A percentile compares a stretch with the other conserved stretches of the same genome.
These are phyloP conservation scores for Gadopsis bispinosus DNA, from an alignment of 2,797 vertebrate species.

Conservation along the genomic window DNA sequence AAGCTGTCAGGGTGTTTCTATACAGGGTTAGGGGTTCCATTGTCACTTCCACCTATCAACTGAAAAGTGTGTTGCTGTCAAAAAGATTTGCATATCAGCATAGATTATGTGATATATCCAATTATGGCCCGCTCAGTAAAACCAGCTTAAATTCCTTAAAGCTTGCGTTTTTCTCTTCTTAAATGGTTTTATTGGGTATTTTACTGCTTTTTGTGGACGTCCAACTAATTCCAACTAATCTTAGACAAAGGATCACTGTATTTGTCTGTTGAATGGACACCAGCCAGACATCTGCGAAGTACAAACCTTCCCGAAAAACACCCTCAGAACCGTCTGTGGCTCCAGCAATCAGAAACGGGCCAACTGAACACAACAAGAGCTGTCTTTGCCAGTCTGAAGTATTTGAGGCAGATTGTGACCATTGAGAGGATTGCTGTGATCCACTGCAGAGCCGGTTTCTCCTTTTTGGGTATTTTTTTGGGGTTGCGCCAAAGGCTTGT, in stretches of 20 bases:
- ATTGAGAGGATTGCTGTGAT: conserved; percentile 47
- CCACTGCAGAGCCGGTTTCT: conserved; percentile 59
- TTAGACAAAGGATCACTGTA: conserved; percentile 72
- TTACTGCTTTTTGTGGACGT: conserved; percentile 37
- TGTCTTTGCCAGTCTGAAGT: conserved; percentile 46
- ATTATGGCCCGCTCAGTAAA: conserved; percentile 15
- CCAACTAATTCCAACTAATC: conserved; percentile 49
- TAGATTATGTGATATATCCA: conserved; percentile 22
- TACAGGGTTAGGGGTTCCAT: not conserved
- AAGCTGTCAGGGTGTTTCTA: not conserved
- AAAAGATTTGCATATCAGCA: conserved; percentile 15
- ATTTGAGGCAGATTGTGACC: conserved; percentile 52
- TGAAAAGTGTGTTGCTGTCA: not conserved
- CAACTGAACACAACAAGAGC: conserved; percentile 47
- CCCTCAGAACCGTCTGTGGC: conserved; percentile 34
- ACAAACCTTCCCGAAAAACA: conserved; percentile 52
- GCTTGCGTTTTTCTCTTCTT: conserved; percentile 29
- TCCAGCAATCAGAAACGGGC: conserved; percentile 59
- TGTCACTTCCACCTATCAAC: conserved; percentile 9
- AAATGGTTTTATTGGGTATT: conserved; percentile 55
- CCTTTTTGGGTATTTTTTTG: conserved; percentile 67
- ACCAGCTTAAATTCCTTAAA: conserved; percentile 29
- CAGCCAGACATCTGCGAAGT: conserved; percentile 68
- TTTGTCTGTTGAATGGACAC: conserved; percentile 64
- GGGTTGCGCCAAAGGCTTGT: conserved; percentile 59